A percentile compares a stretch with the other conserved stretches of the same genome.
Evolutionary conservation across 2,888 invertebrate species (phyloP).

Genomic region (Campopleginae sp.): DNA sequence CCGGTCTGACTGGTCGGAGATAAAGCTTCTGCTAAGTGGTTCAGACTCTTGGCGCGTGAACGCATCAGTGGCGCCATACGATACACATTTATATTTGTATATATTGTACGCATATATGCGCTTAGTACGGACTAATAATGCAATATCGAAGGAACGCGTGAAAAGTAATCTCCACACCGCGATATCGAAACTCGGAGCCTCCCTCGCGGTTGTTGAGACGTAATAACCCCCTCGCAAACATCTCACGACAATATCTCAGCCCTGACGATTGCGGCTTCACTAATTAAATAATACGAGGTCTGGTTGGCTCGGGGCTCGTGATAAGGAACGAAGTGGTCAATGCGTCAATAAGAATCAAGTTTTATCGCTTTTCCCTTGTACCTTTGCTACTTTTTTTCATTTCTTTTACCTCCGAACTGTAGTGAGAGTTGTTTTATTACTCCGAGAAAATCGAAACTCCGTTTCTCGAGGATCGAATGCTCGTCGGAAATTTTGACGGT

Average conservation of each 20-base stretch:
- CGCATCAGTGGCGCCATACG: slow-evolving; percentile 38
- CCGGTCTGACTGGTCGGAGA: slow-evolving; percentile 72
- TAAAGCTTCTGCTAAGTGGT: slow-evolving; percentile 69
- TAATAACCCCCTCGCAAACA: slow-evolving; percentile 72
- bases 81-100: slow-evolving; percentile 8
- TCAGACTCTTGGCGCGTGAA: slow-evolving; percentile 62
- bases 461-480: neutral
- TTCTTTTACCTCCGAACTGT: neutral
- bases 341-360: slow-evolving; percentile 61
- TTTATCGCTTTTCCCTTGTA: slow-evolving; percentile 22
- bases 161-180: slow-evolving; percentile 66
- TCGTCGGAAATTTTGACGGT: neutral
- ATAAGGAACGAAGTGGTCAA: slow-evolving; percentile 65
- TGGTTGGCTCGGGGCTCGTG: slow-evolving; percentile 6
- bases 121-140: slow-evolving; percentile 35
- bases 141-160: slow-evolving; percentile 60
- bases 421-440: neutral
- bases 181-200: slow-evolving; percentile 56
- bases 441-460: neutral
- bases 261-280: slow-evolving; percentile 75
- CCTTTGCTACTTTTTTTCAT: neutral
- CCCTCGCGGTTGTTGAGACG: slow-evolving; percentile 72
- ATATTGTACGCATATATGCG: neutral
- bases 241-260: slow-evolving; percentile 24
- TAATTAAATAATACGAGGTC: slow-evolving; percentile 78